Conservation (phyloP, 2,888 invertebrate species). For the Theristus sp. region DNA sequence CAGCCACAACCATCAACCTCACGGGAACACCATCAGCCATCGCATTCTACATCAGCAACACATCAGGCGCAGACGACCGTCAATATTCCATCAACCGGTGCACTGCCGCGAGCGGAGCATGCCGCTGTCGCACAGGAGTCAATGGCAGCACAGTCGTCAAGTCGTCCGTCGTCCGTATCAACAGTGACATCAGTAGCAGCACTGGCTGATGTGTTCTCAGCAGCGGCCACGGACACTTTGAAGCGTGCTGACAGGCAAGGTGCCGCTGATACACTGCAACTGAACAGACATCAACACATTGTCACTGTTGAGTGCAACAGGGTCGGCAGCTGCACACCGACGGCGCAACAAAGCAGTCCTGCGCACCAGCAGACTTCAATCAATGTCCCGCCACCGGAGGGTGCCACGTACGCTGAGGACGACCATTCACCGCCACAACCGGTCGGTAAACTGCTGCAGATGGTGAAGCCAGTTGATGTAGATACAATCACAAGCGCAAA, state of each 20-base stretch:
- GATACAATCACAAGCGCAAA: background rate
- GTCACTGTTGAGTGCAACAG: no score
- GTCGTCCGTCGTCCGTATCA: background rate
- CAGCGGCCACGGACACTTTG: background rate
- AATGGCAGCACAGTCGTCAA: no score
- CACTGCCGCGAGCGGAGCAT: background rate
- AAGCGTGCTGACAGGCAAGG: background rate
- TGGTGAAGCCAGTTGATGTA: background rate
- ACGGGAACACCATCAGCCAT: background rate
- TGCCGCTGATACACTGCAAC: background rate
- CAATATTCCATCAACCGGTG: background rate
- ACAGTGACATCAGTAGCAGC: background rate
- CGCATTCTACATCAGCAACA: background rate
- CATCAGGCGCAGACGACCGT: background rate
- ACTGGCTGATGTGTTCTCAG: background rate
- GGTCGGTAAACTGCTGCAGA: background rate
- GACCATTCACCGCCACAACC: background rate
- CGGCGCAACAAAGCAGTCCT: no score
- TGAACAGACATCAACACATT: no score
- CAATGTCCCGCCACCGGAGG: no score
- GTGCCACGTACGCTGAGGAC: background rate
- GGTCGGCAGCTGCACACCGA: background rate
- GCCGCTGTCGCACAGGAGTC: no score
- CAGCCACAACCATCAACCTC: background rate
- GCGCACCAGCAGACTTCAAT: no score